These are phyloP conservation scores for Nymphicus hollandicus DNA, from an alignment of 2,113 vertebrate genomes.

Conservation along the genomic window DNA sequence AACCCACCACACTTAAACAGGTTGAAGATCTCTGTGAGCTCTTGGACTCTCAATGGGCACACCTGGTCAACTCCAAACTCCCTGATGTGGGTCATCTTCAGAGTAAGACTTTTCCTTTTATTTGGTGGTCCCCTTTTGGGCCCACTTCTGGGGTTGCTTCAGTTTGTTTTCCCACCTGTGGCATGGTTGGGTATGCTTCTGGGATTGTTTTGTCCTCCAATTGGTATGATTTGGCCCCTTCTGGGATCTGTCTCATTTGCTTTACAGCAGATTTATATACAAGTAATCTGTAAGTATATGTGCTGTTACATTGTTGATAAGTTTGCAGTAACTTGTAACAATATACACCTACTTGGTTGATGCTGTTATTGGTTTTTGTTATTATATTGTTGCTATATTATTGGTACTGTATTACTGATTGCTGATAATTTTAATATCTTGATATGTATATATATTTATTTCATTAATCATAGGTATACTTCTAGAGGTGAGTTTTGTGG, in stretches of 20 bases:
- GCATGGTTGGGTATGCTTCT: neutral
- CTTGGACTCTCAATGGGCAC: neutral
- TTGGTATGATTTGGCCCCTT: neutral
- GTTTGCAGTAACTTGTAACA: neutral
- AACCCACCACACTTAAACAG: neutral
- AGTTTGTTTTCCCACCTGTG: neutral
- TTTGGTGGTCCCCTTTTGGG: neutral
- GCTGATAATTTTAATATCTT: neutral
- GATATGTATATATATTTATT: neutral
- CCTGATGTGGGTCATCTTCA: neutral
- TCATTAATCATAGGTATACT: neutral
- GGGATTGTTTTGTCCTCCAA: rapidly evolving
- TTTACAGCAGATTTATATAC: neutral
- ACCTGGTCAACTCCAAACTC: neutral
- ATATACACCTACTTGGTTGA: neutral
- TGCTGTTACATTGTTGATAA: neutral
- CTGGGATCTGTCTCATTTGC: neutral
- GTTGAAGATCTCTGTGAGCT: neutral
- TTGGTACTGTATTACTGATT: neutral
- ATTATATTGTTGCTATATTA: neutral
- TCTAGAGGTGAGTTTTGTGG: neutral
- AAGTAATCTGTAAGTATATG: neutral
- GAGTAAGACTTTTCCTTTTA: neutral
- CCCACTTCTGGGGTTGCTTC: neutral
- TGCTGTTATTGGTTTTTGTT: neutral